These are phyloP conservation scores for Tragulus kanchil DNA, from an alignment of 2,113 vertebrate species.

Conservation along the genomic window DNA sequence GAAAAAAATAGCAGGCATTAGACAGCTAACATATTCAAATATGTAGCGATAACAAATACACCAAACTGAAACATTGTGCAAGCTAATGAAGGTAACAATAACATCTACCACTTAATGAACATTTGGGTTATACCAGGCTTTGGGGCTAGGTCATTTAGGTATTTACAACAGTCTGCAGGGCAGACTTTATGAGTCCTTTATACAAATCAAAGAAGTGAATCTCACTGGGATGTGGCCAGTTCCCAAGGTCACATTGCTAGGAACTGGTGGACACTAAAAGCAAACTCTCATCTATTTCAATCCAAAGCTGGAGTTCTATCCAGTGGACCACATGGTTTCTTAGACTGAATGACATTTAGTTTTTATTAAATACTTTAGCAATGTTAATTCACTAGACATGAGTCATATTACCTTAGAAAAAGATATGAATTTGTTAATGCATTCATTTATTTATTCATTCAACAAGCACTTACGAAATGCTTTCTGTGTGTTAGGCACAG, in stretches of 20 bases:
- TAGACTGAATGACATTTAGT: neutral
- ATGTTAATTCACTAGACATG: neutral
- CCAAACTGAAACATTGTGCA: slow-evolving; percentile 2
- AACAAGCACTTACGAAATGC: slow-evolving; percentile 17
- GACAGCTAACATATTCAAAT: neutral
- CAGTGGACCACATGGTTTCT: neutral
- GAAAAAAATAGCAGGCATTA: neutral
- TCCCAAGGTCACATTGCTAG: slow-evolving; percentile 5
- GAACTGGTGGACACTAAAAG: neutral
- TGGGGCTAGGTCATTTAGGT: neutral
- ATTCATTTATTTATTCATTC: slow-evolving; percentile 21
- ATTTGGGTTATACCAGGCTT: neutral
- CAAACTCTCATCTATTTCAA: neutral
- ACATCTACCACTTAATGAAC: neutral
- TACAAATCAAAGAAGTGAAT: slow-evolving; percentile 35
- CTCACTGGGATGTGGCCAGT: neutral
- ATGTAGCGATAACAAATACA: slow-evolving; percentile 14
- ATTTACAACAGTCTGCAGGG: neutral
- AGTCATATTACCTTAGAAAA: neutral
- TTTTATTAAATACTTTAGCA: neutral
- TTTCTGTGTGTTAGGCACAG: neutral
- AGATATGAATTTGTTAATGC: neutral
- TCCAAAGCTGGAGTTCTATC: neutral
- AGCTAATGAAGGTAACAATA: neutral
- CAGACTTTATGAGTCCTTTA: slow-evolving; percentile 4